Evolutionary conservation across 2,888 invertebrate genomes (phyloP).

Genomic region (Acrobasis consociella): DNA sequence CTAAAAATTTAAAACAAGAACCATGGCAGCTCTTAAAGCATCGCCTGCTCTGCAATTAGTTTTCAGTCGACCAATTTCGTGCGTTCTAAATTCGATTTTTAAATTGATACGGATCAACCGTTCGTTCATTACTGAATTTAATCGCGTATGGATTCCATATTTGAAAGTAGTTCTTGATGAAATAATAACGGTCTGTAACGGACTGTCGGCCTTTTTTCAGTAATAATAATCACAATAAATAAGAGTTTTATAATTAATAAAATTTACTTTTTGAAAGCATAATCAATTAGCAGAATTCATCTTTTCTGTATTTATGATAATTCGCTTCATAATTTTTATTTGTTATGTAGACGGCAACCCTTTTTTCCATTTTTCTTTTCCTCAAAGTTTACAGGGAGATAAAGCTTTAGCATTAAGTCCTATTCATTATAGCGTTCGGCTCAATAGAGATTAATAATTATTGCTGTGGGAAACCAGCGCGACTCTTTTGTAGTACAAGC

Average conservation of each 20-base stretch:
- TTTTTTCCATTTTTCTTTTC: no score
- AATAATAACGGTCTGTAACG: constrained; percentile 52
- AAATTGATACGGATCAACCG: constrained; percentile 30
- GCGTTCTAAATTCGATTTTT: constrained; percentile 35
- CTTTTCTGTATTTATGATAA: no score
- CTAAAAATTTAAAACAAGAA: constrained; percentile 4
- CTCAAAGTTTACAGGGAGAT: no score
- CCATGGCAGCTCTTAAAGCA: background rate
- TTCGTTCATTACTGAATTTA: constrained; percentile 42
- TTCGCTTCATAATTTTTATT: no score
- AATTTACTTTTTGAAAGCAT: no score
- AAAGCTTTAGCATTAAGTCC: no score
- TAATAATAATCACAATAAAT: constrained; percentile 44
- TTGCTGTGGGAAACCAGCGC: constrained; percentile 5
- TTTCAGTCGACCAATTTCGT: constrained; percentile 17
- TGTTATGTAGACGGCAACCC: no score
- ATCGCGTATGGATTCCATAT: constrained; percentile 50
- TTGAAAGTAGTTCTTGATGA: constrained; percentile 47
- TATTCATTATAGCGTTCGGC: no score
- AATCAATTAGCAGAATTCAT: no score
- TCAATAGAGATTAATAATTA: no score
- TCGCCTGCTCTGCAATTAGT: constrained; percentile 1
- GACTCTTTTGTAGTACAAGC: background rate
- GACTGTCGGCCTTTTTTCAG: constrained; percentile 41
- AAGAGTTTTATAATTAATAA: constrained; percentile 38